phyloP scores from a whole-genome alignment of 2,797 vertebrate genomes.

The Melanogrammus aeglefinus region DNA sequence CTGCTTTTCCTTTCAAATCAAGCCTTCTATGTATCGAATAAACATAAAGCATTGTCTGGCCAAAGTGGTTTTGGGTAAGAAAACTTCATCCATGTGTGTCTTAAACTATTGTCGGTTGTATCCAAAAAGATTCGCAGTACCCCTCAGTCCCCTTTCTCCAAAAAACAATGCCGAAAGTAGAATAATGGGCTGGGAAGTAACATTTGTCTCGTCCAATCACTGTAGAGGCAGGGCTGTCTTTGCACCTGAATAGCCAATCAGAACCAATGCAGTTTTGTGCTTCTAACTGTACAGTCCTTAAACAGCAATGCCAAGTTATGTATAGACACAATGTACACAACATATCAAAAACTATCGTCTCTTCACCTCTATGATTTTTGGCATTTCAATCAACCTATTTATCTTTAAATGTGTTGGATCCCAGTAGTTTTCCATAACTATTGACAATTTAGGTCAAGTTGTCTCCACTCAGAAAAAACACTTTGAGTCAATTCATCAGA shows the following conservation, averaged over 20 bases:
- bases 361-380: conserved; percentile 38
- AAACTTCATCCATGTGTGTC: neutral
- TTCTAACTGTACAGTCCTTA: conserved; percentile 7
- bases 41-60: neutral
- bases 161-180: too few relatives aligned
- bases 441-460: neutral
- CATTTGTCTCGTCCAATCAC: neutral
- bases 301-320: conserved; percentile 9
- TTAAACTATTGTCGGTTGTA: neutral
- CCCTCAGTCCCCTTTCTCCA: neutral
- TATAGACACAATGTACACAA: conserved; percentile 1
- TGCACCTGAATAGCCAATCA: conserved; percentile 3
- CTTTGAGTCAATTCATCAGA: too few relatives aligned
- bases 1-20: conserved; percentile 1
- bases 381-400: neutral
- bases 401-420: neutral
- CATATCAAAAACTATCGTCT: conserved; percentile 19
- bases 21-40: neutral
- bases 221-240: neutral
- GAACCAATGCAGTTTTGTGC: neutral
- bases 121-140: neutral
- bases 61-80: neutral
- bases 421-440: neutral
- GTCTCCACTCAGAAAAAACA: too few relatives aligned
- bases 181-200: neutral